Evolutionary conservation across 1,140 invertebrate species (phyloP), one percentile per base, ranked within the genome.

Genomic region (Trichomalopsis sarcophagae): DNA sequence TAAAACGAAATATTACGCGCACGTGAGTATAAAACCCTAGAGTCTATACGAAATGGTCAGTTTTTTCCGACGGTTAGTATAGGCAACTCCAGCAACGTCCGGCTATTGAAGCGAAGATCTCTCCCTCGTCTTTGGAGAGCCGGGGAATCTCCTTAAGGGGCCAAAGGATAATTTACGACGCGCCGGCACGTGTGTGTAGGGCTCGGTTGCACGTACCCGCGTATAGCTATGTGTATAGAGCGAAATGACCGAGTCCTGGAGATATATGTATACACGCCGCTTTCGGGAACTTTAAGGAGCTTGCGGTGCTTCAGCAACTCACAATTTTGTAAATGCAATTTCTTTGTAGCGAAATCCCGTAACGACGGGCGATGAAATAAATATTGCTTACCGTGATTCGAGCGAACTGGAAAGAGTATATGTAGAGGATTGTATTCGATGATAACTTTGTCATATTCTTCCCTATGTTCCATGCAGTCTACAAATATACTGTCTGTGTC

Each of bases 91-190:
- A 0, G 27, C n/a, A 2, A 2, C 4, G 6, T 21, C 55, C 14
- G 21, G 17, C 55, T 62, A n/a, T 62, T 21, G 55, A 62, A 62
- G 55, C 17, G 55, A 21, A 50, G 13, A n/a, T 62, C 40, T 62
- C 17, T 4, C 55, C 55, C 55, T 62, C 55, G 55, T 62, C 55
- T 40, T 40, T 40, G 40, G 40, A 40, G 40, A 40, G 40, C 40
- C 40, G 40, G 40, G 3, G 40, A 40, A 40, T 40, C 40, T 40
- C 40, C 14, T 62, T 76, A 76, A 50, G 40, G 40, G 74, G 44
- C 74, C 40, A 14, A 76, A 76, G 44, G 74, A 76, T 76, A 76
- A 76, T 76, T 50, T 76, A 76, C 44, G 74, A 27, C 44, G 10
- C n/a, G 21, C 21, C 44, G 55, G 55, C 21, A 40, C 73, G 73